Percentiles rank a stretch among this genome's conserved stretches.
These are phyloP conservation scores for Tachysurus fulvidraco DNA, from an alignment of 2,113 vertebrate genomes.

Conservation along the genomic window DNA sequence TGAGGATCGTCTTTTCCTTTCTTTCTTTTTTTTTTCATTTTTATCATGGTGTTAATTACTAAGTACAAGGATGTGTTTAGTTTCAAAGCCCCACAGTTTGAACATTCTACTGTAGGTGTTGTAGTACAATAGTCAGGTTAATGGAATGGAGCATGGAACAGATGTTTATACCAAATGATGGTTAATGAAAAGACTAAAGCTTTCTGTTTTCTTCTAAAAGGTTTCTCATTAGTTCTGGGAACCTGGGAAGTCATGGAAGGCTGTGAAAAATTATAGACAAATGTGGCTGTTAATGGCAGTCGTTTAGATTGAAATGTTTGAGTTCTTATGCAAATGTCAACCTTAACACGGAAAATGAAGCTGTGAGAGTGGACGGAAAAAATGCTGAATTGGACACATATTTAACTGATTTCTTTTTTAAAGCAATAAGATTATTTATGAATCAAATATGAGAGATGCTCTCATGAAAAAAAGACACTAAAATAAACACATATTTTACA, in stretches of 20 bases:
- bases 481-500: background rate
- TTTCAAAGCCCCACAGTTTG: background rate
- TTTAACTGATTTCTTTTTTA: background rate
- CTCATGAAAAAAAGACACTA: background rate
- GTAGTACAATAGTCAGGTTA: background rate
- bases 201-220: background rate
- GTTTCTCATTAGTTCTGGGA: background rate
- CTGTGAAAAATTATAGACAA: slow-evolving; percentile 9
- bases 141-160: slow-evolving; percentile 5
- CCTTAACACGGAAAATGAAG: background rate
- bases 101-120: slow-evolving; percentile 24
- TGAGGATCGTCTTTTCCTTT: background rate
- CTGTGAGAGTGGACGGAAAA: background rate
- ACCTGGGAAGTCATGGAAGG: background rate
- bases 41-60: background rate
- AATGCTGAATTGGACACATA: background rate
- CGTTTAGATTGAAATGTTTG: background rate
- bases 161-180: background rate
- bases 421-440: background rate
- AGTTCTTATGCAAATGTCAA: background rate
- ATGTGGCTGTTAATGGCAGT: background rate
- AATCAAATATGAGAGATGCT: background rate
- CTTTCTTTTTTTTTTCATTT: background rate
- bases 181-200: background rate
- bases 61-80: slow-evolving; percentile 41